Evolutionary conservation across 2,113 vertebrate genomes (phyloP).

Genomic region (Strix uralensis): DNA sequence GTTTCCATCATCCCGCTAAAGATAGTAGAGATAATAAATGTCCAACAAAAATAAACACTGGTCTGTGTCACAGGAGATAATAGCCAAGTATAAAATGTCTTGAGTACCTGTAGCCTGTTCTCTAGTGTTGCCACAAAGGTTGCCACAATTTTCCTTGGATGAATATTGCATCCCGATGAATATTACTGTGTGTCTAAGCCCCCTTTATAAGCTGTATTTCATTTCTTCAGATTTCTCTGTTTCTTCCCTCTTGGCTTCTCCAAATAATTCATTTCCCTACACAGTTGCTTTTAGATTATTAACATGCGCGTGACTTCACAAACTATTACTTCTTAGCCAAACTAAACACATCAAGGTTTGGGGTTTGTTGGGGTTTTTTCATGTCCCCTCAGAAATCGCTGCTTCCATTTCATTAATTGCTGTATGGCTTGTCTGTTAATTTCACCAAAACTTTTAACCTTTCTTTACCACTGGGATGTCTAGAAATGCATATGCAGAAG

Average conservation of each 20-base stretch:
- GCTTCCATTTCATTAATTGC: background rate
- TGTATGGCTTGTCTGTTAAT: background rate
- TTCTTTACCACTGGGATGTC: background rate
- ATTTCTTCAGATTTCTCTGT: background rate
- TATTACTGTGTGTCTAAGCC: background rate
- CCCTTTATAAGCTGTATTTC: background rate
- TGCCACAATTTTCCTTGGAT: background rate
- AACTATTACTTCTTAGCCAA: background rate
- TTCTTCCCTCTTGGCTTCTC: background rate
- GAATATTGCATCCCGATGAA: background rate
- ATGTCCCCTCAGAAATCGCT: background rate
- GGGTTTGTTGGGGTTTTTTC: background rate
- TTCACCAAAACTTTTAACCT: background rate
- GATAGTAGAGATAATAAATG: background rate
- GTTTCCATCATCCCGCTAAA: background rate
- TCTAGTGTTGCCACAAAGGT: background rate
- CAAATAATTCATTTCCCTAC: background rate
- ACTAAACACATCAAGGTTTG: background rate
- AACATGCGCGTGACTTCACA: background rate
- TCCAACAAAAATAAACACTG: background rate
- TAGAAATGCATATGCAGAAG: background rate
- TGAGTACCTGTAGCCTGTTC: background rate
- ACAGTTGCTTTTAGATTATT: background rate
- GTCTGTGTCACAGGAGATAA: background rate
- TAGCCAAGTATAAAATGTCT: background rate